Evolutionary conservation across 1,140 invertebrate species (phyloP).

Genomic region (Pogonomyrmex barbatus): DNA sequence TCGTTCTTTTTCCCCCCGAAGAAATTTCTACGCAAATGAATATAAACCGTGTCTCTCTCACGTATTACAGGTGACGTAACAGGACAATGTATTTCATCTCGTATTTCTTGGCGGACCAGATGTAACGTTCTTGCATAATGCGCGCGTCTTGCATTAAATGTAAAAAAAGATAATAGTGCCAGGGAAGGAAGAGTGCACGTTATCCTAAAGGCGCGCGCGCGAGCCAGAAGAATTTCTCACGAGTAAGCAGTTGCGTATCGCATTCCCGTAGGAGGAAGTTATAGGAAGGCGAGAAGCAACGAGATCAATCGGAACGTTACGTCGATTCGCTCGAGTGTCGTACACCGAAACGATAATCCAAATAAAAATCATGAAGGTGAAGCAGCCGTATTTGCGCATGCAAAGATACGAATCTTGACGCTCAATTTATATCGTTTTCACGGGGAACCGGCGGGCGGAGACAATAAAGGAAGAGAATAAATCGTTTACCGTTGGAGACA

Average conservation of each 20-base stretch:
- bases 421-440: conserved; percentile 57
- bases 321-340: background rate
- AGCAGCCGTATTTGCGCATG: conserved; percentile 3
- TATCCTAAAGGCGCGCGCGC: background rate
- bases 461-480: conserved; percentile 68
- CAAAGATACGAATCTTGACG: conserved; percentile 43
- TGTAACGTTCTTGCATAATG: conserved; percentile 37
- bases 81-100: conserved; percentile 9
- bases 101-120: conserved; percentile 41
- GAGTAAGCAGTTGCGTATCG: conserved; percentile 5
- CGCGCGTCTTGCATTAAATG: conserved; percentile 42
- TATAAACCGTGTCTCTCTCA: conserved; percentile 37
- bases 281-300: background rate
- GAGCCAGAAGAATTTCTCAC: background rate
- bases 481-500: conserved; percentile 71
- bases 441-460: conserved; percentile 2
- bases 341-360: conserved; percentile 7
- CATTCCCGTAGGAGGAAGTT: background rate
- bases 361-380: background rate
- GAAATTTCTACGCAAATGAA: conserved; percentile 47
- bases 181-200: background rate
- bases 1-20: background rate
- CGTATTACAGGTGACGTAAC: conserved; percentile 16
- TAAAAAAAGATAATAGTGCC: conserved; percentile 32
- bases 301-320: conserved; percentile 22